Percentiles rank a stretch among this genome's conserved stretches.
Conservation (phyloP, 2,797 vertebrate genomes). For the Gymnocypris eckloni region DNA sequence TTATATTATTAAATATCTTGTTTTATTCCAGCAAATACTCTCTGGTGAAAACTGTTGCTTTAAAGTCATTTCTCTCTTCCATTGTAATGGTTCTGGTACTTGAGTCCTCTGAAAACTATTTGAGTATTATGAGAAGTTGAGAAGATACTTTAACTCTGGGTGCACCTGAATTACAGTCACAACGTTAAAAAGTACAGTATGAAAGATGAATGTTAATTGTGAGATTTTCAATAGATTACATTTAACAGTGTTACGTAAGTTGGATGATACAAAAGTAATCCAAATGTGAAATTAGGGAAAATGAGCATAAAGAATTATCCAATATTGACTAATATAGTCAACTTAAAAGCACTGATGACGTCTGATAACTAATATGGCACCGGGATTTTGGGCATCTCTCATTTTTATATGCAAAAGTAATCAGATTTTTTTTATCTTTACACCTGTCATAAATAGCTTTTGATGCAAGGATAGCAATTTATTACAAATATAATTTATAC, state of each 20-base stretch:
- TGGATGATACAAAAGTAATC: neutral
- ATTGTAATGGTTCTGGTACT: neutral
- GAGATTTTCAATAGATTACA: neutral
- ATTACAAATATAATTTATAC: neutral
- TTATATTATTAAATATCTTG: neutral
- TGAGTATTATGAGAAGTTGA: neutral
- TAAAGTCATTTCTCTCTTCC: neutral
- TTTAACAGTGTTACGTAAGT: neutral
- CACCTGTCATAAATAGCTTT: neutral
- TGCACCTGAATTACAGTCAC: neutral
- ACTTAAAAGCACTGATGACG: too few species aligned
- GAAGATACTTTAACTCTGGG: neutral
- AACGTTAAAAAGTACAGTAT: neutral
- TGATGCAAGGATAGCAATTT: neutral
- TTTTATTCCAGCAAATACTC: neutral
- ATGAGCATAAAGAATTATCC: neutral
- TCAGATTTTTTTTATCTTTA: neutral
- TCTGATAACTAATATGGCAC: neutral
- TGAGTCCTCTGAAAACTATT: neutral
- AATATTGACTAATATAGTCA: neutral
- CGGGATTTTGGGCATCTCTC: neutral
- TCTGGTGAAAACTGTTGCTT: neutral
- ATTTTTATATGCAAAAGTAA: neutral
- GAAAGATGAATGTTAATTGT: neutral
- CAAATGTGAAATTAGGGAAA: neutral